These are phyloP conservation scores for Saccostrea echinata DNA, from an alignment of 1,140 invertebrate species.

Conservation along the genomic window DNA sequence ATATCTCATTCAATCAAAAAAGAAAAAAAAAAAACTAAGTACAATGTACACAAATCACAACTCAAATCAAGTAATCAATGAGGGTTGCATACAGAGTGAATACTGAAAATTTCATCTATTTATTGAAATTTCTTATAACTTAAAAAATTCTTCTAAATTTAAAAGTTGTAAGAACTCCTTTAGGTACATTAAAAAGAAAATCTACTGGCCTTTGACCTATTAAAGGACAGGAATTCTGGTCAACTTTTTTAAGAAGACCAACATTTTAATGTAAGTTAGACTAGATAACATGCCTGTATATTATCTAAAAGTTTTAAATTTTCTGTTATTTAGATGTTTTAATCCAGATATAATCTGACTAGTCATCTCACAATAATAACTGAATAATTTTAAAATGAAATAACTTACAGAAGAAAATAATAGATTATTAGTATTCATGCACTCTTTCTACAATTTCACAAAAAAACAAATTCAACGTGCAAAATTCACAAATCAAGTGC, in stretches of 20 bases:
- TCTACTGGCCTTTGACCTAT: too few species aligned
- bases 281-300: neutral
- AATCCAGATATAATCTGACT: constrained; percentile 6
- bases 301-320: neutral
- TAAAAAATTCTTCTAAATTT: too few species aligned
- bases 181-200: too few species aligned
- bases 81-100: too few species aligned
- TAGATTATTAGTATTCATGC: neutral
- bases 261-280: neutral
- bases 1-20: neutral
- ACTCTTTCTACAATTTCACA: neutral
- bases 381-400: neutral
- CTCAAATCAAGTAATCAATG: too few species aligned
- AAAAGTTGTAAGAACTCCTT: too few species aligned
- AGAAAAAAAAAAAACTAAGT: neutral
- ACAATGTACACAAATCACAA: too few species aligned
- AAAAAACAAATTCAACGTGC: neutral
- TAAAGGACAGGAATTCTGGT: neutral
- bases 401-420: neutral
- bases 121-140: too few species aligned
- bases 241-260: neutral
- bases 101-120: too few species aligned
- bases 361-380: neutral
- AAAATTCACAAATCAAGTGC: neutral
- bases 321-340: neutral